phyloP scores from a whole-genome alignment of 2,797 vertebrate species.

The Epinephelus awoara region DNA sequence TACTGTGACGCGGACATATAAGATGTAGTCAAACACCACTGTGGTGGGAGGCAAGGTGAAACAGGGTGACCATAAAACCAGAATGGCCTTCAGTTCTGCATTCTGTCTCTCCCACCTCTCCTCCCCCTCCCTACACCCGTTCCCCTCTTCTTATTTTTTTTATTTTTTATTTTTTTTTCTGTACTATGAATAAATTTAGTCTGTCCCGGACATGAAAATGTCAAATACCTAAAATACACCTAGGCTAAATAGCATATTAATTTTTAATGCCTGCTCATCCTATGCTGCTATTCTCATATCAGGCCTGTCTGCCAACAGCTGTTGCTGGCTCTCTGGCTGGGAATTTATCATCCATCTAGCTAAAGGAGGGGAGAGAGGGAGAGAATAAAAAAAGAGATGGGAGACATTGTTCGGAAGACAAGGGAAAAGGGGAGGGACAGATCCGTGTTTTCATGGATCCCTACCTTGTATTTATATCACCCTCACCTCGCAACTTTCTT shows the following conservation, averaged over 20 bases:
- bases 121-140: constrained; percentile 52
- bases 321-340: constrained; percentile 88
- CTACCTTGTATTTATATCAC: constrained; percentile 77
- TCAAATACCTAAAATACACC: constrained; percentile 94
- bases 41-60: constrained; percentile 66
- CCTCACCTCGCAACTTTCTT: constrained; percentile 70
- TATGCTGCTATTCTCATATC: constrained; percentile 93
- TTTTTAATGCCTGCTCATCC: constrained; percentile 92
- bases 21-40: constrained; percentile 11
- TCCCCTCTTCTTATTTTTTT: constrained; percentile 68
- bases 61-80: constrained; percentile 78
- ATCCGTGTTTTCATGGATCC: constrained; percentile 77
- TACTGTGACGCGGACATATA: constrained; percentile 24
- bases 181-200: constrained; percentile 91
- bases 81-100: constrained; percentile 75
- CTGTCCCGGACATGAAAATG: constrained; percentile 92
- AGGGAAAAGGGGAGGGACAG: constrained; percentile 72
- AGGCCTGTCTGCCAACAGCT: constrained; percentile 91
- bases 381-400: constrained; percentile 71
- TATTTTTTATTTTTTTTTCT: constrained; percentile 80
- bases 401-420: constrained; percentile 81
- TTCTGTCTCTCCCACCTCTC: constrained; percentile 33
- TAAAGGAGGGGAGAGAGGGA: constrained; percentile 79
- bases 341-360: constrained; percentile 90
- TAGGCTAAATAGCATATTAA: constrained; percentile 93